A percentile compares a stretch with the other conserved stretches of the same genome.
phyloP scores from a whole-genome alignment of 92 coral and sea anemone species.

The Actinostola sp. region DNA sequence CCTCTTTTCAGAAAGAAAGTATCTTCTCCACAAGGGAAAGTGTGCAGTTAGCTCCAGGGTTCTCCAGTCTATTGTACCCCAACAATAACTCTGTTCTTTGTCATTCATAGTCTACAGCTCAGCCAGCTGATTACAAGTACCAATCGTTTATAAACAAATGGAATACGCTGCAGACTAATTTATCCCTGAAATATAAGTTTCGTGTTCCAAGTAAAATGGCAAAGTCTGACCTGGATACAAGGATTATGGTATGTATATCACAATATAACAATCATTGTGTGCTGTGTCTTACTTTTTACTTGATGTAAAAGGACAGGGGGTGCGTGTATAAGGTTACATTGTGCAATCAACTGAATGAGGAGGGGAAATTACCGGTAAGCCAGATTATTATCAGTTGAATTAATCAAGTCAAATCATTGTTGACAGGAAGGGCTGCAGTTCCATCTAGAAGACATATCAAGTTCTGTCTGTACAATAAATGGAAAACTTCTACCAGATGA shows the following conservation, averaged over 20 bases:
- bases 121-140: slow-evolving; percentile 94
- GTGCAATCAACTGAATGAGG: too few relatives aligned
- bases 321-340: too few relatives aligned
- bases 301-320: too few relatives aligned
- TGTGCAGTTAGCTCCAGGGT: too few relatives aligned
- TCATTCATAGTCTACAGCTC: slow-evolving; percentile 69
- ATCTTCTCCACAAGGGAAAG: too few relatives aligned
- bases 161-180: slow-evolving; percentile 63
- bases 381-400: too few relatives aligned
- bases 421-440: slow-evolving; percentile 60
- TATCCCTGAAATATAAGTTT: slow-evolving; percentile 54
- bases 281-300: too few relatives aligned
- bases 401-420: too few relatives aligned
- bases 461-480: slow-evolving; percentile 73
- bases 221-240: slow-evolving; percentile 56
- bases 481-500: slow-evolving; percentile 63
- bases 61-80: too few relatives aligned
- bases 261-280: too few relatives aligned
- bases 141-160: slow-evolving; percentile 81
- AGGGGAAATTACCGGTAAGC: too few relatives aligned
- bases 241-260: slow-evolving; percentile 62
- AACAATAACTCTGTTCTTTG: neutral
- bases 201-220: slow-evolving; percentile 57
- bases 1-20: too few relatives aligned
- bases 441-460: slow-evolving; percentile 49